A percentile compares a stretch with the other conserved stretches of the same genome.
Conservation (phyloP, 2,113 vertebrate genomes). For the Cisticola juncidis region DNA sequence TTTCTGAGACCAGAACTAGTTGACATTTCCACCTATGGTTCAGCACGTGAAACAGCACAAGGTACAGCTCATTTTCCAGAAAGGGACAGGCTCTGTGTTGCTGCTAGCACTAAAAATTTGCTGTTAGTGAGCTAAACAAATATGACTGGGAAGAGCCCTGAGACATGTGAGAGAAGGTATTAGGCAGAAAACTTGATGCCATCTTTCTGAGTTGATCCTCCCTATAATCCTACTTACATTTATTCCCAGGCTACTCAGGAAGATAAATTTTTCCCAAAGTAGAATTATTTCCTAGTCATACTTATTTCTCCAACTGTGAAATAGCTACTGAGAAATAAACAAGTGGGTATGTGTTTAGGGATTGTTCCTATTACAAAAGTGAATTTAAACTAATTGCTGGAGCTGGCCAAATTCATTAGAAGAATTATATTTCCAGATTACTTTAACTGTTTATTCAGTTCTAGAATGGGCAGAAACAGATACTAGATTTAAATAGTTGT, state of each 20-base stretch:
- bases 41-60: background rate
- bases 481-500: background rate
- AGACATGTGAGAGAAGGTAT: background rate
- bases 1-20: background rate
- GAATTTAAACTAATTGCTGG: background rate
- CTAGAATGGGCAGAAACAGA: background rate
- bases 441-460: conserved; percentile 24
- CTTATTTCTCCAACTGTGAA: conserved; percentile 5
- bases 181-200: background rate
- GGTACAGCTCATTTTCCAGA: background rate
- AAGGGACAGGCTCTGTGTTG: background rate
- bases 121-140: conserved; percentile 9
- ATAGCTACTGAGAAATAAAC: conserved; percentile 27
- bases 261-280: conserved; percentile 36
- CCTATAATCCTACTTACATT: conserved; percentile 26
- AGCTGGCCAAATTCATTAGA: conserved; percentile 27
- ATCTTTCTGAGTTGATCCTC: conserved; percentile 23
- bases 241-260: conserved; percentile 1
- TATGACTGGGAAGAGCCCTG: background rate
- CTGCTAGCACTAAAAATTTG: background rate
- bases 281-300: conserved; percentile 9
- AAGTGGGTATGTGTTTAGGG: background rate
- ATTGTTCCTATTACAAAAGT: background rate
- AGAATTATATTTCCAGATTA: background rate
- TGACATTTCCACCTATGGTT: background rate